Evolutionary conservation across 2,797 vertebrate genomes (phyloP), one percentile per base, ranked within the genome.

Genomic region (Syncerus caffer): DNA sequence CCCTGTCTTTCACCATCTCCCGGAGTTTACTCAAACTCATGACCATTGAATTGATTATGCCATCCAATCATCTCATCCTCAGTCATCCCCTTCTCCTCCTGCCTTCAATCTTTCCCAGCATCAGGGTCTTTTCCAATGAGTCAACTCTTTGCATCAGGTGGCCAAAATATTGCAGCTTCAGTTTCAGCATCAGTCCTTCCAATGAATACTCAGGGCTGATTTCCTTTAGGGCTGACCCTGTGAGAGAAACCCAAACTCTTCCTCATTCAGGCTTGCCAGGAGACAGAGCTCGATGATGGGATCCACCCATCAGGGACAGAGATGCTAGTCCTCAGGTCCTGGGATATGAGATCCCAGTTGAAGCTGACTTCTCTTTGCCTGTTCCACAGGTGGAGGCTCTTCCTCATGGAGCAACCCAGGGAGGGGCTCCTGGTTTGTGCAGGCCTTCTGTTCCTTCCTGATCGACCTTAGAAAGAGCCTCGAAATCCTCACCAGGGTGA

Each of bases 281-380:
- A 99, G 90, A 99, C 99, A 6, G 99, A 99, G 98, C 99, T 99
- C 71, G 99, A 99, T 98, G 99, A 99, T 6, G 99, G 99, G n/a
- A 99, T 99, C 98, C 99, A 99, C 99, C 99, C 11, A 98, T 99
- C 83, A 99, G 98, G 74, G 99, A 99, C 97, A 98, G 99, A 0
- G 99, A 99, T 89, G 99, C 99, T 87, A 99, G 99, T 98, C 99
- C 99, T 0, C 99, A 58, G 57, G 55, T 57, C 55, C 55, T 27
- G 57, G 23, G 98, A 97, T 99, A 99, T 96, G 99, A 99, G 99
- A 99, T 99, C 97, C 99, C 99, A 0, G 99, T 99, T 5, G 99
- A 99, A 98, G 99, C 99, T 76, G 99, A 99, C 98, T 99, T 99
- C 99, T 99, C 83, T 99, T 99, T 98, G 99, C 99, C 0, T 99